Evolutionary conservation across 2,113 vertebrate genomes (phyloP).

Genomic region (Callorhinus ursinus): DNA sequence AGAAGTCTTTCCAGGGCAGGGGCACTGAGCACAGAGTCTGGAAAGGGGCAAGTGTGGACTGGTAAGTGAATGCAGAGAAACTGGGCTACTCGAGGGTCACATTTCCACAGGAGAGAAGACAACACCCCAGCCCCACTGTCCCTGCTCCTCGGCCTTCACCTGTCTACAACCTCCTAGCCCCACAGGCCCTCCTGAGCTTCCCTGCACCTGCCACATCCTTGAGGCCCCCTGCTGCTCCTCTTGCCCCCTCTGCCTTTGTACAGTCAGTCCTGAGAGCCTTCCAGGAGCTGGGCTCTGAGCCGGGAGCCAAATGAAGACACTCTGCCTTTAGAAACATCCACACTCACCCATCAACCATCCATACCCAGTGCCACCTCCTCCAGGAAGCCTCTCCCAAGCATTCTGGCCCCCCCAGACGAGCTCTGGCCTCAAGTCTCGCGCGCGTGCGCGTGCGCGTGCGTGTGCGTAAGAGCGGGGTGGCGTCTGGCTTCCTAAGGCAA

Average conservation of each 20-base stretch:
- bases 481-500: not conserved
- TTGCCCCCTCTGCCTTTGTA: not conserved
- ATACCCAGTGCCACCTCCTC: not conserved
- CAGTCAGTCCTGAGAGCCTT: not conserved
- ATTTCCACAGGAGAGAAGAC: not conserved
- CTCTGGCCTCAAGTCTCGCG: not conserved
- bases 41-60: not conserved
- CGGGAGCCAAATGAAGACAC: not conserved
- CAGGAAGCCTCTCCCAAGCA: not conserved
- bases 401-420: not conserved
- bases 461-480: too few species aligned
- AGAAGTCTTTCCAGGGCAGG: not conserved
- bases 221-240: not conserved
- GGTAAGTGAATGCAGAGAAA: not conserved
- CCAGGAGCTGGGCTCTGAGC: not conserved
- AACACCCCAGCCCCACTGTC: not conserved
- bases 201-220: not conserved
- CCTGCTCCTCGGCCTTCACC: not conserved
- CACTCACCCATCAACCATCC: not conserved
- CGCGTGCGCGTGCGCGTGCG: too few species aligned
- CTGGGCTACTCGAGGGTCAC: not conserved
- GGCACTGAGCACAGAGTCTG: not conserved
- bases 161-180: not conserved
- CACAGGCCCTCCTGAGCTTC: not conserved
- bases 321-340: not conserved